Percentiles rank a stretch among this genome's conserved stretches.
phyloP scores from a whole-genome alignment of 2,888 invertebrate genomes.

The Coronaproctus castanopsis region DNA sequence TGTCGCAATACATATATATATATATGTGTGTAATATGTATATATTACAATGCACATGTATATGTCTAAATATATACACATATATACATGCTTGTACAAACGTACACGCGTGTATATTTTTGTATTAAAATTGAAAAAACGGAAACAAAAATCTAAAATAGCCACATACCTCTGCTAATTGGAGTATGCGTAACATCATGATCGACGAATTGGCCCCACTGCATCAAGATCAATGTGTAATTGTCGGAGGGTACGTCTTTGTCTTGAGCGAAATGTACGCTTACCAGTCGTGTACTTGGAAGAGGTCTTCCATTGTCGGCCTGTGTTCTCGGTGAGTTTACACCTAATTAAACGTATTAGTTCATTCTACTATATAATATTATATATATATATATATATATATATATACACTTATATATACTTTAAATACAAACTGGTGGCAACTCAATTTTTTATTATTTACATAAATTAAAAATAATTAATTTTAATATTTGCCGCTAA shows the following conservation, averaged over 20 bases:
- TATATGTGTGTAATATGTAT: neutral
- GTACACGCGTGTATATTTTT: no score
- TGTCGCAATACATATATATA: no score
- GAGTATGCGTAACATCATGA: slow-evolving; percentile 36
- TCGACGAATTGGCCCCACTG: slow-evolving; percentile 37
- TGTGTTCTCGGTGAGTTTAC: slow-evolving; percentile 45
- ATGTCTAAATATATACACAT: neutral
- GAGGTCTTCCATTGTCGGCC: slow-evolving; percentile 31
- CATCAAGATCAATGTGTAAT: slow-evolving; percentile 33
- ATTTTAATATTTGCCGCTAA: no score
- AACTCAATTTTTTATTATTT: no score
- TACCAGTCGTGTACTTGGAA: slow-evolving; percentile 31
- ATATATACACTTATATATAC: no score
- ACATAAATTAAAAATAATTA: no score
- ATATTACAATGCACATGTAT: neutral
- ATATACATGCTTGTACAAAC: no score
- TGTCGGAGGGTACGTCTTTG: slow-evolving; percentile 26
- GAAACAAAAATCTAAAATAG: no score
- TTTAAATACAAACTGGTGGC: no score
- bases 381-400: neutral
- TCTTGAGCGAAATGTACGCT: slow-evolving; percentile 26
- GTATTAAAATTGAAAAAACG: no score
- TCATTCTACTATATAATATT: no score
- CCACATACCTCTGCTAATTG: slow-evolving; percentile 28
- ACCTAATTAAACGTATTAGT: no score